phyloP scores from a whole-genome alignment of 1,140 invertebrate genomes.

The Vanessa atalanta region DNA sequence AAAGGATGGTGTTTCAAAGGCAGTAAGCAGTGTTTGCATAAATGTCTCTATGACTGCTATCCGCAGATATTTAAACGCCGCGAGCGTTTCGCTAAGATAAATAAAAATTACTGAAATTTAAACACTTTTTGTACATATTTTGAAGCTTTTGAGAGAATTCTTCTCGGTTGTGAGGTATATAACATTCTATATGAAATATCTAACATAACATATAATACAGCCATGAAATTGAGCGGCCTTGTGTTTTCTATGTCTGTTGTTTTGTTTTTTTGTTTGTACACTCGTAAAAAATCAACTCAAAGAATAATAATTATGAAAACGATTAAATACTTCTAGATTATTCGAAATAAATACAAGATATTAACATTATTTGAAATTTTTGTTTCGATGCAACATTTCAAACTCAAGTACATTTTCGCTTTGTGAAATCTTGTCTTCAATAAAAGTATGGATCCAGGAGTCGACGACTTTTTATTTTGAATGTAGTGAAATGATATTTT shows the following conservation, averaged over 20 bases:
- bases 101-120: constrained; percentile 65
- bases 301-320: too few species aligned
- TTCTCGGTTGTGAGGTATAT: constrained; percentile 33
- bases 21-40: constrained; percentile 63
- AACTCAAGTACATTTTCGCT: not conserved
- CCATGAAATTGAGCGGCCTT: not conserved
- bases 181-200: not conserved
- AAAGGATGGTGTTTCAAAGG: constrained; percentile 64
- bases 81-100: constrained; percentile 60
- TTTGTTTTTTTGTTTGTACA: too few species aligned
- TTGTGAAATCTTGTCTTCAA: constrained; percentile 3
- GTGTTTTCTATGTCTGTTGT: not conserved
- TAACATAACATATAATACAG: not conserved
- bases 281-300: too few species aligned
- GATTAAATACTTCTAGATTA: too few species aligned
- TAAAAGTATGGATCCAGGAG: not conserved
- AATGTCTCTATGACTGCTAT: constrained; percentile 60
- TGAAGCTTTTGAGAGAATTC: constrained; percentile 39
- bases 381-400: not conserved
- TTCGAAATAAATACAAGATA: too few species aligned
- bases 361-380: not conserved
- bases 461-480: constrained; percentile 14
- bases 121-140: constrained; percentile 64
- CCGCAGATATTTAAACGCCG: constrained; percentile 70
- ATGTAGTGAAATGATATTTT: constrained; percentile 14